A percentile compares a stretch with the other conserved stretches of the same genome.
Evolutionary conservation across 2,797 vertebrate genomes (phyloP).

Genomic region (Erethizon dorsatum): DNA sequence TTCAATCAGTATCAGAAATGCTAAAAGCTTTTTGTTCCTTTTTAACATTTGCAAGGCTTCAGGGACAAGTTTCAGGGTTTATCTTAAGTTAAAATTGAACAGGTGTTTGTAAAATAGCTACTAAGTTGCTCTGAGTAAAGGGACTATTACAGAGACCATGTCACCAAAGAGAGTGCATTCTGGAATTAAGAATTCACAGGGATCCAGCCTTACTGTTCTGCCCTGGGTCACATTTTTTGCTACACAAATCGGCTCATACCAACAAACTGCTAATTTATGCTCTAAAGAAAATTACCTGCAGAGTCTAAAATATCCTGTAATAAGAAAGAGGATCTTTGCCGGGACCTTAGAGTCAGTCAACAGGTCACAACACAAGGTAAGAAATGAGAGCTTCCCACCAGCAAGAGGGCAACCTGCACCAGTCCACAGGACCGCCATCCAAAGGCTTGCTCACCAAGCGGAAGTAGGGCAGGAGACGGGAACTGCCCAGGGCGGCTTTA

Average conservation of each 20-base stretch:
- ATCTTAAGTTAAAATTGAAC: conserved; percentile 49
- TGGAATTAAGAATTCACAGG: not conserved
- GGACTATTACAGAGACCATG: not conserved
- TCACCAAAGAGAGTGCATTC: accelerated
- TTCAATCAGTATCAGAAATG: not conserved
- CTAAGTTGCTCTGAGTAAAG: conserved; percentile 32
- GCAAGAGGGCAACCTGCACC: not conserved
- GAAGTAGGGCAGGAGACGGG: conserved; percentile 13
- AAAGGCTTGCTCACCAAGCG: not conserved
- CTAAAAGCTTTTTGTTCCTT: conserved; percentile 10
- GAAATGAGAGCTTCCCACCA: not conserved
- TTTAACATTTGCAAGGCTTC: conserved; percentile 4
- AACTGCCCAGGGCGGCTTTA: not conserved
- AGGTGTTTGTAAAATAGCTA: conserved; percentile 56
- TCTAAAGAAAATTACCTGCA: conserved; percentile 67
- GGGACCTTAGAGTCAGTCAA: conserved; percentile 16
- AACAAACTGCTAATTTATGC: not conserved
- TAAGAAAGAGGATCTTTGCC: not conserved
- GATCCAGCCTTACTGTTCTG: not conserved
- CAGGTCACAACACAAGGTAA: not conserved
- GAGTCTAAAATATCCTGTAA: conserved; percentile 57
- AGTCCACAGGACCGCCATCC: not conserved
- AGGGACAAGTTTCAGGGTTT: not conserved
- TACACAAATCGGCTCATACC: not conserved
- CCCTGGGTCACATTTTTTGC: not conserved